phyloP scores from a whole-genome alignment of 92 coral and sea anemone genomes.

The Porites divaricata region DNA sequence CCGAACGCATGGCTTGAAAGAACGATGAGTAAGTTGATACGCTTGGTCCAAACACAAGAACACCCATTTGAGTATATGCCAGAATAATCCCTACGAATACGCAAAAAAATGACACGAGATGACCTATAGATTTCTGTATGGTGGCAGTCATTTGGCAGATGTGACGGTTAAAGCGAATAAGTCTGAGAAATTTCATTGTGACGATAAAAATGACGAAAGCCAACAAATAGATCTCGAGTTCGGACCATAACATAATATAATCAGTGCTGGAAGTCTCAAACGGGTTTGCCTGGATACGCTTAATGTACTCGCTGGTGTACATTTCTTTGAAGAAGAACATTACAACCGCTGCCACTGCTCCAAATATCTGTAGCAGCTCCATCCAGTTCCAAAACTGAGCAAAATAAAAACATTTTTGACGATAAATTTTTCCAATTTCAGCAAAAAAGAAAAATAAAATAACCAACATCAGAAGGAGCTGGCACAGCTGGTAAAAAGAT shows the following conservation, averaged over 20 bases:
- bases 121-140: slow-evolving; percentile 64
- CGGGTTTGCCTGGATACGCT: slow-evolving; percentile 76
- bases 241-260: slow-evolving; percentile 78
- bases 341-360: slow-evolving; percentile 75
- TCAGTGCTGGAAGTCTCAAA: slow-evolving; percentile 84
- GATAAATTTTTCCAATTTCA: slow-evolving; percentile 70
- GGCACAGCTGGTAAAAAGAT: slow-evolving; percentile 60
- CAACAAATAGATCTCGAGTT: slow-evolving; percentile 73
- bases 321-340: slow-evolving; percentile 86
- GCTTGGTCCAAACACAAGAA: slow-evolving; percentile 74
- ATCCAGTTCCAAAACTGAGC: slow-evolving; percentile 83
- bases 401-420: slow-evolving; percentile 71
- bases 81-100: slow-evolving; percentile 75
- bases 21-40: slow-evolving; percentile 79
- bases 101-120: slow-evolving; percentile 74
- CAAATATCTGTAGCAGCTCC: slow-evolving; percentile 71
- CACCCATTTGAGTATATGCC: slow-evolving; percentile 84
- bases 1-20: slow-evolving; percentile 78
- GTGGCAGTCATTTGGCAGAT: slow-evolving; percentile 82
- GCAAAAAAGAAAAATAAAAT: slow-evolving; percentile 74
- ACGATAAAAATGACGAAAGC: slow-evolving; percentile 81
- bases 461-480: slow-evolving; percentile 69
- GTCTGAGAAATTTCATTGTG: slow-evolving; percentile 77
- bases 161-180: slow-evolving; percentile 80
- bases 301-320: slow-evolving; percentile 72